Evolutionary conservation across 2,113 vertebrate species (phyloP).

Genomic region (Sylvilagus bachmani): DNA sequence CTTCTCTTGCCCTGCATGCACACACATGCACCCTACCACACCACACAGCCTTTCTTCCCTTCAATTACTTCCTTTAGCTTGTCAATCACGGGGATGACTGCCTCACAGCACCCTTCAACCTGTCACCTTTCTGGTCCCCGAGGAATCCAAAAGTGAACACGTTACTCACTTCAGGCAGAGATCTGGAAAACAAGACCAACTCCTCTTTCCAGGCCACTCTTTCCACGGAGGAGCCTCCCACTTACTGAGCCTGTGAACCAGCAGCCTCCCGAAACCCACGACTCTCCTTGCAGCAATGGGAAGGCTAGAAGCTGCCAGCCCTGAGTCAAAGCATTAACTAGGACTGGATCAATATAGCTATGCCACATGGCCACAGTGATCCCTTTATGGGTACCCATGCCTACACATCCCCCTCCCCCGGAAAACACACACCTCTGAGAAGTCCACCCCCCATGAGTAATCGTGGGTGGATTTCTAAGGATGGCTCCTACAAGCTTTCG

Average conservation of each 20-base stretch:
- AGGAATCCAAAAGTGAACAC: conserved; percentile 36
- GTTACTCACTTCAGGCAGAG: conserved; percentile 54
- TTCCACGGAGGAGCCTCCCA: background rate
- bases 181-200: background rate
- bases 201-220: background rate
- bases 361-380: background rate
- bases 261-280: background rate
- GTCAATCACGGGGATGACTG: conserved; percentile 59
- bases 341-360: no score
- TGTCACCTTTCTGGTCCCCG: conserved; percentile 63
- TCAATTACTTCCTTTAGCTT: conserved; percentile 68
- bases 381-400: background rate
- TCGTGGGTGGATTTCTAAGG: background rate
- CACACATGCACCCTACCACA: background rate
- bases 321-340: background rate
- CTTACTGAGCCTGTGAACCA: background rate
- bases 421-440: background rate
- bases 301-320: background rate
- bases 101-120: conserved; percentile 43
- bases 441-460: background rate
- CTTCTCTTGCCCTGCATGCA: background rate
- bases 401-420: background rate
- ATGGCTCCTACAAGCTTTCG: background rate
- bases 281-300: background rate
- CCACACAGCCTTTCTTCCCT: conserved; percentile 36